Evolutionary conservation across 1,140 invertebrate species (phyloP), one percentile per base, ranked within the genome.

Genomic region (Drosophila mayri): DNA sequence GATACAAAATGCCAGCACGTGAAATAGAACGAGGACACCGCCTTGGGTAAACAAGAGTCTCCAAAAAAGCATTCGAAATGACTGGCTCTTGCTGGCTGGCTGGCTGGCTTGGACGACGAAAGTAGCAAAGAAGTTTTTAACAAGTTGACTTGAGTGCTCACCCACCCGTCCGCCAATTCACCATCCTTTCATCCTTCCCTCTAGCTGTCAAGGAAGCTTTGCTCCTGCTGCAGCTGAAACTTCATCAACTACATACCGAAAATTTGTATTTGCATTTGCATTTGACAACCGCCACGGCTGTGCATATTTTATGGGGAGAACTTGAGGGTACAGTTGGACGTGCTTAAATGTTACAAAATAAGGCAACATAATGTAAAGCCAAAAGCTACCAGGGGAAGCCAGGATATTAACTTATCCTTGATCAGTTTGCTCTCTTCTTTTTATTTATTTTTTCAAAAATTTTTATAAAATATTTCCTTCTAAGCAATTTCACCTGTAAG

Each of bases 191-290:
- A 54, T 22, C 54, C 30, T 28, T 40, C 47, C 61, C 35, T 40
- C 11, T 14, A 4, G 49, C 49, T 63, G 61, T 63, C 63, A 61
- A 37, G 63, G 55, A 64, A 64, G 52, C 54, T 20, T 38, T 28
- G 64, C 68, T 71, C 66, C 66, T 59, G 52, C 70, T 60, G 70
- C 67, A 72, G 30, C 47, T 47, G 20, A 77, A 78, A 78, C 75
- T 79, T 78, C 66, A 78, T 78, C 76, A 78, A 78, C 58, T 71
- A 54, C 76, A 78, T n/a, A 71, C 75, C 65, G 52, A 78, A 78
- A 78, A 78, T 82, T 79, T 75, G 80, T 84, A 88, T 87, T 87
- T 84, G 84, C 80, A 87, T 87, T 87, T 82, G 76, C 66, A 88
- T 87, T 87, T 83, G 80, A 62, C 43, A 72, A 81, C 70, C 83